Base-by-base conservation (phyloP, 35 echinoderm and acorn worm genomes). In the Diadema setosum region DNA sequence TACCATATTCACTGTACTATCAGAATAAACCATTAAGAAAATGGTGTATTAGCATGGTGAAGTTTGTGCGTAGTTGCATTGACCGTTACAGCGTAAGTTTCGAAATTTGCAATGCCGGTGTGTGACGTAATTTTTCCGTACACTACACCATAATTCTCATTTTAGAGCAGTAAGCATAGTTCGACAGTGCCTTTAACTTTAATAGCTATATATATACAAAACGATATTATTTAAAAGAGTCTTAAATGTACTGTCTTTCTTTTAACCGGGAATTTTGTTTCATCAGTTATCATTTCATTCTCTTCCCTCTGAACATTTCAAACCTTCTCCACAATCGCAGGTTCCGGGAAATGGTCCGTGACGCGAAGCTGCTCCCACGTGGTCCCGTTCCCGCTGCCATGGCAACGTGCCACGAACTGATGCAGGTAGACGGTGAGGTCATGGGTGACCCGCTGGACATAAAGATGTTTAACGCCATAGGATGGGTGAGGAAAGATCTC, bases 401-500 rank as follows among this genome's bases (percentile, higher is more conserved):
- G 52, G 83, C 93, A 58, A 86, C 93, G 5, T 94, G 93, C 45
- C 93, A 94, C 41, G 75, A 67, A n/a, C 60, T 94, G 42, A 82
- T 84, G 27, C 42, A 46, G 14, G 85, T 94, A 41, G 20, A 67
- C 16, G 88, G 59, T 26, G 83, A 90, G 39, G 82, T 94, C 16
- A 61, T 58, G 0, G 93, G 93, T 20, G 93, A 94, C 46, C 93
- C 93, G 0, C 45, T 94, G 29, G 93, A 94, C 24, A 8, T 90
- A 12, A 94, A 94, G 58, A 94, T 94, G 93, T 94, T 90, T 73
- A 67, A 86, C 0, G 87, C 88, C 1, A 94, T 88, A 4, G 69
- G 58, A 20, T 94, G 93, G 93, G 93, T 94, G 63, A 32, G 87
- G 39, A 55, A 55, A 12, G 21, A 0, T 55, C 12, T 2, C 21